phyloP scores from a whole-genome alignment of 1,140 invertebrate species.

The Nasonia giraulti region DNA sequence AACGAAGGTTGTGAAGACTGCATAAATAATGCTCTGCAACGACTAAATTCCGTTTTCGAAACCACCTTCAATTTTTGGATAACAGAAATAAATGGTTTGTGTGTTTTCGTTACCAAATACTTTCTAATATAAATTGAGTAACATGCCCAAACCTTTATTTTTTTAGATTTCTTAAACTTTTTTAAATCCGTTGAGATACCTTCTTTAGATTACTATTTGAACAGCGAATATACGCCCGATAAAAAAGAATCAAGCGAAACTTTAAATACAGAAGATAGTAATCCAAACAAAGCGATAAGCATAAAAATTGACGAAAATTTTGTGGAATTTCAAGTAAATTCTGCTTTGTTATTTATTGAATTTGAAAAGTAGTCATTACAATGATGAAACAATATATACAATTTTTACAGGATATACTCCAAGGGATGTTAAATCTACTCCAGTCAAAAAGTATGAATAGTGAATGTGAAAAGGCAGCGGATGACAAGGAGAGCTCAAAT shows the following conservation, averaged over 20 bases:
- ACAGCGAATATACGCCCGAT: background rate
- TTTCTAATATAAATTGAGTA: background rate
- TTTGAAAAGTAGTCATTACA: too few relatives aligned
- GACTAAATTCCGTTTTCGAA: background rate
- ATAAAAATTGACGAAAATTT: slow-evolving; percentile 30
- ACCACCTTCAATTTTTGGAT: slow-evolving; percentile 32
- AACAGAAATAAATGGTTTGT: slow-evolving; percentile 25
- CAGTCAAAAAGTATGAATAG: slow-evolving; percentile 14
- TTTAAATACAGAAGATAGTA: background rate
- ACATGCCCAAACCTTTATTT: background rate
- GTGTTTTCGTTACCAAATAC: background rate
- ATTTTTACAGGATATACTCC: slow-evolving; percentile 36
- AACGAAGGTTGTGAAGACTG: slow-evolving; percentile 34
- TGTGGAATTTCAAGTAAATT: slow-evolving; percentile 40
- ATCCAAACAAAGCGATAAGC: background rate
- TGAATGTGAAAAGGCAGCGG: background rate
- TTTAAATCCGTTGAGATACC: slow-evolving; percentile 21
- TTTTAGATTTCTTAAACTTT: slow-evolving; percentile 33
- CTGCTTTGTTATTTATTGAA: background rate
- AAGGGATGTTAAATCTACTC: slow-evolving; percentile 22
- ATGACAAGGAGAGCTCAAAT: background rate
- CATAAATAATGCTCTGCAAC: slow-evolving; percentile 11
- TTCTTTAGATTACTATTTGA: slow-evolving; percentile 23
- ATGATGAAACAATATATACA: background rate
- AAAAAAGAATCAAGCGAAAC: slow-evolving; percentile 13